Percentiles rank a stretch among this genome's conserved stretches.
These are phyloP conservation scores for Physella acuta DNA, from an alignment of 1,140 invertebrate species.

Conservation along the genomic window DNA sequence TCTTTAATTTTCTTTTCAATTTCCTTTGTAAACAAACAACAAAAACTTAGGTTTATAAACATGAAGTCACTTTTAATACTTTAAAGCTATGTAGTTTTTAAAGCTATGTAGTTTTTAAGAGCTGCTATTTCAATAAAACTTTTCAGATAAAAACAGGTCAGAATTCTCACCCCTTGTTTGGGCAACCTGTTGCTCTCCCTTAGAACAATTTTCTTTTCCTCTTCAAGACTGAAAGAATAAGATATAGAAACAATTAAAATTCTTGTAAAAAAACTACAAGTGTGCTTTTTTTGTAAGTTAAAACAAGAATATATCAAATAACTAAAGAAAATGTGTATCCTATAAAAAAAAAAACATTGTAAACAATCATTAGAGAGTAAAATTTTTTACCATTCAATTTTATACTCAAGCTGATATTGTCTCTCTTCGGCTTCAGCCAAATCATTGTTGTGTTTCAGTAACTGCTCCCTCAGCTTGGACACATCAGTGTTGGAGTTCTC, in stretches of 20 bases:
- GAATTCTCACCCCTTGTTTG: constrained; percentile 52
- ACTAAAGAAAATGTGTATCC: too few species aligned
- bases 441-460: constrained; percentile 57
- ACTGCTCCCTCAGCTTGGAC: constrained; percentile 52
- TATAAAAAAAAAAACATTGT: not conserved
- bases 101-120: too few species aligned
- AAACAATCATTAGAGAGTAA: too few species aligned
- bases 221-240: constrained; percentile 48
- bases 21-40: too few species aligned
- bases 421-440: constrained; percentile 53
- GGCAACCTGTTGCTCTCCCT: constrained; percentile 57
- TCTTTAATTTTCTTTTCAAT: constrained; percentile 60
- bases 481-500: constrained; percentile 56
- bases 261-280: too few species aligned
- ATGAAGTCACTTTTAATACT: too few species aligned
- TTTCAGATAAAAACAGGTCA: too few species aligned
- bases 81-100: too few species aligned
- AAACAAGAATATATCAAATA: too few species aligned
- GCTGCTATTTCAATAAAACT: too few species aligned
- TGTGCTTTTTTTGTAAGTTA: too few species aligned
- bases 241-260: not conserved
- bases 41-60: not conserved
- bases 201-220: constrained; percentile 57
- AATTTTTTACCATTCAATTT: constrained; percentile 52
- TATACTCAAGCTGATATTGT: constrained; percentile 58